phyloP scores from a whole-genome alignment of 2,797 vertebrate species.

The Fratercula arctica region DNA sequence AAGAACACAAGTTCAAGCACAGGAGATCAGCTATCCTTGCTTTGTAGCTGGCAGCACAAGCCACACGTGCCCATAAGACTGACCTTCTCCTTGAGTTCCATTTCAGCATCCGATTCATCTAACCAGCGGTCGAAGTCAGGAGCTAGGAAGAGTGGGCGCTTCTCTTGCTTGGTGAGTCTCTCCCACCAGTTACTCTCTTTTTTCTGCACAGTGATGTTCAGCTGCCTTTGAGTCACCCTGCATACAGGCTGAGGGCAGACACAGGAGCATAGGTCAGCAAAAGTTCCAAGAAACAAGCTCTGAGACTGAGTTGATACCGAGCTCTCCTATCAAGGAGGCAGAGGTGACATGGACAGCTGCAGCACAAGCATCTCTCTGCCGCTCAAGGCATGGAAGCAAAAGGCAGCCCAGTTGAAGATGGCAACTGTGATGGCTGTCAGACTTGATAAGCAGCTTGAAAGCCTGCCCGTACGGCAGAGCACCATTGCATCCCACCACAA shows the following conservation, averaged over 20 bases:
- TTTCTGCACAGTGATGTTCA: conserved; percentile 90
- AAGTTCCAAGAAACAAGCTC: neutral
- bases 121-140: conserved; percentile 97
- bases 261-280: neutral
- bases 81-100: conserved; percentile 93
- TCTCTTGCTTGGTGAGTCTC: conserved; percentile 87
- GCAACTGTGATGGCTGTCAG: neutral
- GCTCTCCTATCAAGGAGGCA: neutral
- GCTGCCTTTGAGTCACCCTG: conserved; percentile 91
- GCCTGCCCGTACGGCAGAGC: neutral
- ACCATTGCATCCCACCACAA: neutral
- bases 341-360: neutral
- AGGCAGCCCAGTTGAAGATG: neutral
- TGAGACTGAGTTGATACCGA: neutral
- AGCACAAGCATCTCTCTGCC: neutral
- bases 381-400: neutral
- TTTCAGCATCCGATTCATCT: conserved; percentile 96
- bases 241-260: conserved; percentile 78
- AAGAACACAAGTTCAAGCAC: neutral
- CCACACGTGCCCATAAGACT: neutral
- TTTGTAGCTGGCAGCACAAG: neutral
- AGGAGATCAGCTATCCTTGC: neutral
- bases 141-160: conserved; percentile 87
- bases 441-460: neutral
- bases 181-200: conserved; percentile 90